Evolutionary conservation across 2,888 invertebrate species (phyloP).

Genomic region (Drosophila robusta): DNA sequence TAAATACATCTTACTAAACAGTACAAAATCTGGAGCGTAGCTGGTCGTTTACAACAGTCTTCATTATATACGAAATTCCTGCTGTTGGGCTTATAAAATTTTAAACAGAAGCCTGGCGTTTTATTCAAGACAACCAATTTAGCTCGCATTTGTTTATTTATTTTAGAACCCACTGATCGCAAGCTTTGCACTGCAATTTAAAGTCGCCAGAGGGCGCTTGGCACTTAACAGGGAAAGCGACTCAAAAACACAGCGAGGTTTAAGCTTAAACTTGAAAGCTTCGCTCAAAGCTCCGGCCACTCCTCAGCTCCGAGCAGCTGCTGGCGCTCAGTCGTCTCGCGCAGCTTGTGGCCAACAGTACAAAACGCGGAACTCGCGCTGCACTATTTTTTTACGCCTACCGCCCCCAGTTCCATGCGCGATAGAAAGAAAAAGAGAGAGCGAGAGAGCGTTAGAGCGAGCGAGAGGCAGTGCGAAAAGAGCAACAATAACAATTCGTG

Average conservation of each 20-base stretch:
- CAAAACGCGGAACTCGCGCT: conserved; percentile 57
- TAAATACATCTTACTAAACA: no score
- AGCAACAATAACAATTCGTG: conserved; percentile 52
- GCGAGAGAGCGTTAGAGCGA: conserved; percentile 22
- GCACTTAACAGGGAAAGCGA: background rate
- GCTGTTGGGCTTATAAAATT: background rate
- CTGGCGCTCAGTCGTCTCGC: conserved; percentile 64
- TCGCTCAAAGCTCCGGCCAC: conserved; percentile 3
- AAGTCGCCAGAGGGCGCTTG: conserved; percentile 36
- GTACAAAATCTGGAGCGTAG: no score
- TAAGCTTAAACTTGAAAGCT: conserved; percentile 33
- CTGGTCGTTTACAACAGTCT: no score
- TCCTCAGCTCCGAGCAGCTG: conserved; percentile 17
- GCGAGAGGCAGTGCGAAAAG: conserved; percentile 33
- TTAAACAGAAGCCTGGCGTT: background rate
- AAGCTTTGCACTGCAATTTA: background rate
- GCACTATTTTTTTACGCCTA: conserved; percentile 22
- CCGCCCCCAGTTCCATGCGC: conserved; percentile 33
- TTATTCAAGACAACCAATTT: background rate
- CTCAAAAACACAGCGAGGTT: background rate
- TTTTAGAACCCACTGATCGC: conserved; percentile 31
- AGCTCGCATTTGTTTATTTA: conserved; percentile 15
- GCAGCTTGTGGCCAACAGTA: conserved; percentile 70
- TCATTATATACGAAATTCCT: no score
- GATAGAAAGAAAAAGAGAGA: conserved; percentile 27